These are phyloP conservation scores for Mimachlamys varia DNA, from an alignment of 2,888 invertebrate species.

Conservation along the genomic window DNA sequence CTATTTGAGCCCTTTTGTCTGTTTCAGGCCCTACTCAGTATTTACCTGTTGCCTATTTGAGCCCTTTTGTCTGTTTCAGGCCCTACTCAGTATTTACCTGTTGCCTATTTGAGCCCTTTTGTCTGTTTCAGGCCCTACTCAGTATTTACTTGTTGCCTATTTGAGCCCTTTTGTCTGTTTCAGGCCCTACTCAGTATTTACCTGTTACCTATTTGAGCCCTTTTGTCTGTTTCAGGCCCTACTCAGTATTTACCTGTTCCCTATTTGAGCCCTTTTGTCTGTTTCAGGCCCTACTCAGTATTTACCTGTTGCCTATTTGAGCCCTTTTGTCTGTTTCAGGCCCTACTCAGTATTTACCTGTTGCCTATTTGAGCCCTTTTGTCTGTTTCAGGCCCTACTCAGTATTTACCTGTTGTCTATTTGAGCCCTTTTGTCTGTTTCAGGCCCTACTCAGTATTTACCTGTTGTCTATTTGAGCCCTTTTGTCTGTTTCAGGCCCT, in stretches of 20 bases:
- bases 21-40: constrained; percentile 85
- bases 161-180: constrained; percentile 43
- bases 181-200: constrained; percentile 87
- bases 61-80: constrained; percentile 67
- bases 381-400: constrained; percentile 83
- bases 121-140: constrained; percentile 83
- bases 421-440: constrained; percentile 43
- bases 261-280: no score
- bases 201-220: no score
- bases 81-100: constrained; percentile 88
- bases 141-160: constrained; percentile 89
- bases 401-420: constrained; percentile 89
- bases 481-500: constrained; percentile 81
- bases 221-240: constrained; percentile 81
- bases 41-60: constrained; percentile 89
- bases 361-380: no score
- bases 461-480: no score
- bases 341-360: constrained; percentile 88
- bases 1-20: no score
- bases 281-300: constrained; percentile 85
- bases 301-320: constrained; percentile 89
- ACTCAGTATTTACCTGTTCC: constrained; percentile 89
- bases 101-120: no score
- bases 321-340: constrained; percentile 67
- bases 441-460: constrained; percentile 87